Conservation (phyloP, 1,140 invertebrate species). For the Atta colombica region DNA sequence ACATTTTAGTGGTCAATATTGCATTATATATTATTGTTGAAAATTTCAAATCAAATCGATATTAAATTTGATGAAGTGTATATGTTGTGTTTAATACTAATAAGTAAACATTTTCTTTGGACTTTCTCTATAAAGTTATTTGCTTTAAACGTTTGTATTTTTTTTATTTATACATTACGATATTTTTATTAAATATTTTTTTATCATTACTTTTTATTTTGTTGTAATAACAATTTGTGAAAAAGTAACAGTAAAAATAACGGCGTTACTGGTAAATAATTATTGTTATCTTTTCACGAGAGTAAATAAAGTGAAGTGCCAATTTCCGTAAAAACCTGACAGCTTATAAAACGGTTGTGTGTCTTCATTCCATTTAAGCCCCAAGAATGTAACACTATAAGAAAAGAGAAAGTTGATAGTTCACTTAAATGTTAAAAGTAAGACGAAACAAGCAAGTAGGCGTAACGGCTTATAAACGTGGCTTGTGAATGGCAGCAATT, state of each 20-base stretch:
- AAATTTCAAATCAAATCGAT: background rate
- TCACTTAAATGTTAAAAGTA: background rate
- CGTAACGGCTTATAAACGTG: conserved; percentile 29
- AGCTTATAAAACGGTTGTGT: conserved; percentile 8
- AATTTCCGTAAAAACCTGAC: background rate
- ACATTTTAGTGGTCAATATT: background rate
- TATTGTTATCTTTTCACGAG: background rate
- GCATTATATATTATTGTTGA: background rate
- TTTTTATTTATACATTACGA: no score
- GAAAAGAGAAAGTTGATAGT: conserved; percentile 33
- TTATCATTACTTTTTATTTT: no score
- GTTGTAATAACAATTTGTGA: no score
- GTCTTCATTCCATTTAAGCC: background rate
- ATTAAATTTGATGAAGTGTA: conserved; percentile 14
- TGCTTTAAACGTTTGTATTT: background rate
- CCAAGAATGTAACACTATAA: background rate
- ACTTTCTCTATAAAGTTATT: conserved; percentile 11
- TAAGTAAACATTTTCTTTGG: background rate
- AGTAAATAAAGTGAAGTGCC: background rate
- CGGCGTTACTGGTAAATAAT: background rate
- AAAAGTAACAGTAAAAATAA: no score
- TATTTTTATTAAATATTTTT: background rate
- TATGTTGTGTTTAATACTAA: background rate
- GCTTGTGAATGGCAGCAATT: conserved; percentile 28
- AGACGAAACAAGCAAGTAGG: background rate